These are phyloP conservation scores for Eristalis tenax DNA, from an alignment of 2,888 invertebrate genomes.

Conservation along the genomic window DNA sequence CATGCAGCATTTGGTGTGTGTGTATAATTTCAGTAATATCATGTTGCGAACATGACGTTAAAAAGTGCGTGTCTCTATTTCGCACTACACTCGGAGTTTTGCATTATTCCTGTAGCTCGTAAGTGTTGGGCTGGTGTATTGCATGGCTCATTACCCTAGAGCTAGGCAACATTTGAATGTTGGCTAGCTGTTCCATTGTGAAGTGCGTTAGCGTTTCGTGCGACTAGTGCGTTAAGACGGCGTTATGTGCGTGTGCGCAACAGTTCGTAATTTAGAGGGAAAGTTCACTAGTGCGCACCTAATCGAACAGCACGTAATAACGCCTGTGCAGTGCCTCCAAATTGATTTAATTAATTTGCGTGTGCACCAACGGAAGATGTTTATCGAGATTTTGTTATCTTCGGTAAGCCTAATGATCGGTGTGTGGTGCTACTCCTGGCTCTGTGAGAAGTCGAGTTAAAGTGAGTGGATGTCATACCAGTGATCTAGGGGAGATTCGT, in stretches of 20 bases:
- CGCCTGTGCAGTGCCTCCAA: constrained; percentile 64
- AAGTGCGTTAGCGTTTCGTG: constrained; percentile 40
- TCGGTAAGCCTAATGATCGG: not conserved
- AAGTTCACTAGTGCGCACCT: constrained; percentile 54
- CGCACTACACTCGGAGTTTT: constrained; percentile 45
- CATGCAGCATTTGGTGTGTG: constrained; percentile 62
- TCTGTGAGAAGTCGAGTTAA: not conserved
- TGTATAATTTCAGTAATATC: constrained; percentile 70
- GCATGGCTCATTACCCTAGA: constrained; percentile 35
- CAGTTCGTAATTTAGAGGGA: constrained; percentile 41
- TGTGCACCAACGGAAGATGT: constrained; percentile 22
- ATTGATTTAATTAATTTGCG: constrained; percentile 62
- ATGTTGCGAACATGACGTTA: constrained; percentile 71
- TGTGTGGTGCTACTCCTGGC: not conserved
- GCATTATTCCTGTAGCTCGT: not conserved
- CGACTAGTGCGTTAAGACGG: constrained; percentile 39
- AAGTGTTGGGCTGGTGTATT: not conserved
- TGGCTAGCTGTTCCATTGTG: not conserved
- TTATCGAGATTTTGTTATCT: constrained; percentile 27
- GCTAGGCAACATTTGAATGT: constrained; percentile 25
- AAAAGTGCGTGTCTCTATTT: constrained; percentile 71
- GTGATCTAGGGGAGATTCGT: too few relatives aligned
- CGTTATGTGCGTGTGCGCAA: constrained; percentile 54
- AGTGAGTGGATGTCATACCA: not conserved
- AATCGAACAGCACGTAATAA: constrained; percentile 67